A percentile compares a stretch with the other conserved stretches of the same genome.
Evolutionary conservation across 2,888 invertebrate species (phyloP).

Genomic region (Calameuta filiformis): DNA sequence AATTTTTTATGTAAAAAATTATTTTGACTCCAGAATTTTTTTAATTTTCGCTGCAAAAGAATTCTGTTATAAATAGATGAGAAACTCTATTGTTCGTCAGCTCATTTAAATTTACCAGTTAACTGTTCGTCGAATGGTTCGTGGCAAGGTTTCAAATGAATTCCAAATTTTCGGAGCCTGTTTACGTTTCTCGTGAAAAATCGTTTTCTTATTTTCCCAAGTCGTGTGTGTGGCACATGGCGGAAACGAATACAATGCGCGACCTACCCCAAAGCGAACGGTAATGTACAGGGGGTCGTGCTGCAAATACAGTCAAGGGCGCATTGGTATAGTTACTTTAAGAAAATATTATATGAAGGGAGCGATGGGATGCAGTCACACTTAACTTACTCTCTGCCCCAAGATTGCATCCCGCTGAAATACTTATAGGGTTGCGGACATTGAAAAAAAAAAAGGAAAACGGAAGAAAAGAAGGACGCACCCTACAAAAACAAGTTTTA

Average conservation of each 20-base stretch:
- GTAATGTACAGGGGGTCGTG: neutral
- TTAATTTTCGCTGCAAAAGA: neutral
- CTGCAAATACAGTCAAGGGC: neutral
- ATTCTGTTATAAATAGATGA: neutral
- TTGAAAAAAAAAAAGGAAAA: neutral
- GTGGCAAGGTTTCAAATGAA: neutral
- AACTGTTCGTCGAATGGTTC: neutral
- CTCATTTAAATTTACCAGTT: neutral
- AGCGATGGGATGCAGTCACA: neutral
- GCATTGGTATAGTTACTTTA: neutral
- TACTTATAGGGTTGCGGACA: neutral
- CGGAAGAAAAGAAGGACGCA: neutral
- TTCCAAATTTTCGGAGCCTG: constrained; percentile 4
- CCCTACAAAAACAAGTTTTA: neutral
- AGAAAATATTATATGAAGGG: neutral
- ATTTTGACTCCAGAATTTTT: no score
- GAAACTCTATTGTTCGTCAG: neutral
- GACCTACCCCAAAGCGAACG: neutral
- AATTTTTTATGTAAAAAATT: no score
- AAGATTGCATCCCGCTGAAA: neutral
- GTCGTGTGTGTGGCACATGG: constrained; percentile 46
- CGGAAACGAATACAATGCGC: constrained; percentile 34
- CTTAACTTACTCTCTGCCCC: neutral
- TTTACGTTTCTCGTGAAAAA: constrained; percentile 44
- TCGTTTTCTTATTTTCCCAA: constrained; percentile 24